Base-by-base conservation (phyloP, 2,888 invertebrate genomes). In the Nebria brevicollis region DNA sequence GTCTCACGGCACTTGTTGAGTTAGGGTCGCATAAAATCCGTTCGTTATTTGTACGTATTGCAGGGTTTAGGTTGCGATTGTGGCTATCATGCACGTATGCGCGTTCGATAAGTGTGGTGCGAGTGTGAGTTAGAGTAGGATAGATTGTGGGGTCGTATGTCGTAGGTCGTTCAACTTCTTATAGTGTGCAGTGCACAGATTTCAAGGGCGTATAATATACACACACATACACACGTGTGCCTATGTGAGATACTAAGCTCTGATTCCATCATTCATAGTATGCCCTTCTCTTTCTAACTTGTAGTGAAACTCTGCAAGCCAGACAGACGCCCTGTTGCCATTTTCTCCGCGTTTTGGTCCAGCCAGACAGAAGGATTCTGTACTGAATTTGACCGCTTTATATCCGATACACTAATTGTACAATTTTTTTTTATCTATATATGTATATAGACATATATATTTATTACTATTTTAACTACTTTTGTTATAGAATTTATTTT, bases 151-250 rank as follows among this genome's bases (percentile, higher is more conserved):
- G n/a, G 34, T 54, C 54, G 54, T 54, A 54, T 68, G 68, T 68
- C 26, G 68, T 20, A 26, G 26, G 68, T 25, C 20, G 26, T 68
- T 26, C 26, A 68, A 68, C 68, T 68, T 68, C 68, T 68, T 25
- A 68, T 68, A 68, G 8, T 68, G 68, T 68, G 26, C 26, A 25
- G 68, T 68, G 26, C 26, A 25, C 68, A 68, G 68, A 68, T 26
- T 25, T 68, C 68, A 68, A 68, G 68, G 26, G 20, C 26, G 26
- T 20, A 68, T 66, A 3, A 6, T 68, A 26, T 66, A 66, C 11
- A 66, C 66, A 66, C 66, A 13, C 66, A 66, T 26, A 68, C 68
- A 68, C 26, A 68, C 68, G 20, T 20, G 68, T 54, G 54, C 13
- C 54, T 54, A 8, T 54, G 54, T 54, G 54, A 54, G 54, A 54